Evolutionary conservation across 2,797 vertebrate genomes (phyloP).

Genomic region (Takifugu rubripes): DNA sequence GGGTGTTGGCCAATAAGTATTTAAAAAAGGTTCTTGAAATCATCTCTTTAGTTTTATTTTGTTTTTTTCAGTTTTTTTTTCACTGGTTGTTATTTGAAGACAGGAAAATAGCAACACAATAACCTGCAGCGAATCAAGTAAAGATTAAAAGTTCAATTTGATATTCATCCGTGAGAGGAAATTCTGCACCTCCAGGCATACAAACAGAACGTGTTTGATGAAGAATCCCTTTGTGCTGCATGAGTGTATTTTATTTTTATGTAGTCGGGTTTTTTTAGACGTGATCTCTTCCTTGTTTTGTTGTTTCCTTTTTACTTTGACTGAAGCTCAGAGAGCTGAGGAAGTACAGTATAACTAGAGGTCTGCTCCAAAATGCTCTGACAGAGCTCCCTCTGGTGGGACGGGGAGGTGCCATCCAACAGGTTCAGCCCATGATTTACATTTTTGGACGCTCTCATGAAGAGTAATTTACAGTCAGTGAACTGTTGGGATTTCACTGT

Average conservation of each 20-base stretch:
- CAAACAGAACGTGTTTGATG: constrained; percentile 38
- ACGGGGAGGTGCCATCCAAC: constrained; percentile 8
- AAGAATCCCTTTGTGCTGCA: constrained; percentile 34
- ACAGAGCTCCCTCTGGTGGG: constrained; percentile 63
- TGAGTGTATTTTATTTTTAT: background rate
- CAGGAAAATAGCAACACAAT: constrained; percentile 20
- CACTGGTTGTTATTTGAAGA: constrained; percentile 20
- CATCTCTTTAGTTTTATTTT: background rate
- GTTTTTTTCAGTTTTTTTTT: constrained; percentile 11
- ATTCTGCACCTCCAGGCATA: constrained; percentile 45
- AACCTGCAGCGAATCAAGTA: constrained; percentile 38
- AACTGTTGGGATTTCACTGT: constrained; percentile 48
- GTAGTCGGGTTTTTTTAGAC: constrained; percentile 19
- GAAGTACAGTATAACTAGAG: constrained; percentile 40
- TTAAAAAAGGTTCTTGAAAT: constrained; percentile 5
- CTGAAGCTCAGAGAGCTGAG: constrained; percentile 53
- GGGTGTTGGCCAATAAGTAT: too few relatives aligned
- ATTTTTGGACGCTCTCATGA: constrained; percentile 27
- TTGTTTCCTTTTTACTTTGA: constrained; percentile 34
- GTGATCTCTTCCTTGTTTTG: constrained; percentile 13
- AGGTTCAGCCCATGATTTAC: constrained; percentile 34
- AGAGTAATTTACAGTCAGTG: constrained; percentile 42
- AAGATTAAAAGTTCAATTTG: constrained; percentile 41
- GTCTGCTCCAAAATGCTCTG: constrained; percentile 36
- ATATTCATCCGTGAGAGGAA: constrained; percentile 53